Evolutionary conservation across 2,113 vertebrate species (phyloP).

Genomic region (Crotalus tigris): DNA sequence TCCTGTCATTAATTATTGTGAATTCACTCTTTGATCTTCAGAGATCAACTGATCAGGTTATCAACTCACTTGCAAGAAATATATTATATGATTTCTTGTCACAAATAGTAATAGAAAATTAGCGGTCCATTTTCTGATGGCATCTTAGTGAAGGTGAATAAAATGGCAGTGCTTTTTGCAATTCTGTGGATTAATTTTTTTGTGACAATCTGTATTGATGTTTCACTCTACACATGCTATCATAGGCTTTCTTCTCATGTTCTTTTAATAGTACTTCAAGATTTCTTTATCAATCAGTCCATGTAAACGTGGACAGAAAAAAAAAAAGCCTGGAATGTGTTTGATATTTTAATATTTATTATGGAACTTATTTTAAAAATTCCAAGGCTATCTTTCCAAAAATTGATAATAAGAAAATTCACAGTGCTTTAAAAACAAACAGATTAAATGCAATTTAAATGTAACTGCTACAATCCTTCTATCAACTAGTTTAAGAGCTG

Average conservation of each 20-base stretch:
- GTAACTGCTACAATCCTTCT: conserved; percentile 50
- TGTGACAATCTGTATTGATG: background rate
- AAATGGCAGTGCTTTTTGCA: background rate
- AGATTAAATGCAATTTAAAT: conserved; percentile 59
- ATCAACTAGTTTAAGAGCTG: conserved; percentile 60
- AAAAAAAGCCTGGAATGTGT: background rate
- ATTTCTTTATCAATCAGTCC: background rate
- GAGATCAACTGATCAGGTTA: background rate
- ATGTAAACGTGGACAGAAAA: background rate
- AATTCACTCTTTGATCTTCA: background rate
- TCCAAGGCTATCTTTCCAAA: conserved; percentile 45
- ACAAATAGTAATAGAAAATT: background rate
- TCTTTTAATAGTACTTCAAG: background rate
- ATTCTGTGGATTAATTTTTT: background rate
- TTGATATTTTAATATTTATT: conserved; percentile 24
- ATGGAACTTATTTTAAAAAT: conserved; percentile 42
- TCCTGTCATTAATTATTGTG: background rate
- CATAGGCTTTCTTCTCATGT: background rate
- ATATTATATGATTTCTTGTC: background rate
- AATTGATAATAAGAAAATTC: conserved; percentile 43
- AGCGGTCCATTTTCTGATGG: background rate
- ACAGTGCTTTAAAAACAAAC: conserved; percentile 48
- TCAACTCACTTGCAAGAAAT: background rate
- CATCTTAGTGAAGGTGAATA: background rate
- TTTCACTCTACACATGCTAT: background rate